These are phyloP conservation scores for Papilio aristodemus DNA, from an alignment of 1,140 invertebrate genomes.

Conservation along the genomic window DNA sequence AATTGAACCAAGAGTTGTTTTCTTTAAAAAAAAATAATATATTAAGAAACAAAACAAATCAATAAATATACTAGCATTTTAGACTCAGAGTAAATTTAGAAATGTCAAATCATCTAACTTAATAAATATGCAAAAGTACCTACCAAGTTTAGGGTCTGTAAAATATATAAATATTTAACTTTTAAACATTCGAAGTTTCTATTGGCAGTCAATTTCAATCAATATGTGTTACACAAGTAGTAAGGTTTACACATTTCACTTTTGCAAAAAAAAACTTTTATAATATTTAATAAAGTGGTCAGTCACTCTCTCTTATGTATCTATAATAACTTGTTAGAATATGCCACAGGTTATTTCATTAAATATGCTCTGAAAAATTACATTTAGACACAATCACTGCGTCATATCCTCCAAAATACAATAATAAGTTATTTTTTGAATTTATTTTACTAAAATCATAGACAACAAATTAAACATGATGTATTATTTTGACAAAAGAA, in stretches of 20 bases:
- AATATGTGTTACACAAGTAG: too few species aligned
- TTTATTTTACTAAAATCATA: too few species aligned
- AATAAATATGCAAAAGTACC: neutral
- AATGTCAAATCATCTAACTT: neutral
- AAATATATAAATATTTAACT: neutral
- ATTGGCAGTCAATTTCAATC: neutral
- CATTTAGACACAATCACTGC: too few species aligned
- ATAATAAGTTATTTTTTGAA: too few species aligned
- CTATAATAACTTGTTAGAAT: neutral
- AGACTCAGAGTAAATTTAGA: neutral
- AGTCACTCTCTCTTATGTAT: neutral
- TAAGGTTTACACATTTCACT: neutral
- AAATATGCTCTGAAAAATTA: too few species aligned
- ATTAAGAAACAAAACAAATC: too few species aligned
- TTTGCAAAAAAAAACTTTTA: neutral
- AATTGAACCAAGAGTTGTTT: too few species aligned
- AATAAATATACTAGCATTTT: neutral
- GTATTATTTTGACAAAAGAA: too few species aligned
- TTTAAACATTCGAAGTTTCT: neutral
- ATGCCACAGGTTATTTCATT: too few species aligned
- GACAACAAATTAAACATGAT: too few species aligned
- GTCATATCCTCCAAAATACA: too few species aligned
- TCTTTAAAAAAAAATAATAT: too few species aligned
- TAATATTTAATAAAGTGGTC: neutral
- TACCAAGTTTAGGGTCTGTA: neutral